These are phyloP conservation scores for Regulus satrapa DNA, from an alignment of 2,113 vertebrate species.

Conservation along the genomic window DNA sequence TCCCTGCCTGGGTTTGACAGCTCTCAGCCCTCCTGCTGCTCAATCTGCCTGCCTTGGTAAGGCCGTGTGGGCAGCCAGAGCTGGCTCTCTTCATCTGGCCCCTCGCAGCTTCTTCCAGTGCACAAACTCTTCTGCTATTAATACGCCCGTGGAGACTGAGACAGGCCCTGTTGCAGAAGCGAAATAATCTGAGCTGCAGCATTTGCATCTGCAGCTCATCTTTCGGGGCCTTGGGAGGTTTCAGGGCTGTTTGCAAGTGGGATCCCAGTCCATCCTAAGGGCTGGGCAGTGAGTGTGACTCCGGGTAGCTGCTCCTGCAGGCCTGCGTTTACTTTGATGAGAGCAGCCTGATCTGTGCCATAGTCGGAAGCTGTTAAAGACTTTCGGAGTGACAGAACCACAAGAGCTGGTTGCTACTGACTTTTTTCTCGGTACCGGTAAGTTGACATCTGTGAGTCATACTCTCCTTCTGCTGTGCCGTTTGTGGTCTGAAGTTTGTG, in stretches of 20 bases:
- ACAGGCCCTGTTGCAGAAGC: not conserved
- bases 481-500: conserved; percentile 74
- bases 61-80: not conserved
- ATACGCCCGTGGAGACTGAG: not conserved
- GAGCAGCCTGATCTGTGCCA: not conserved
- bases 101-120: not conserved
- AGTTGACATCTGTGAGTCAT: conserved; percentile 76
- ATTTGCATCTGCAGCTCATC: not conserved
- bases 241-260: not conserved
- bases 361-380: not conserved
- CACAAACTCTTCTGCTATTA: not conserved
- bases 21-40: not conserved
- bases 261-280: not conserved
- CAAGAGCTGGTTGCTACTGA: conserved; percentile 55
- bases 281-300: not conserved
- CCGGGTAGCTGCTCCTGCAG: not conserved
- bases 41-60: not conserved
- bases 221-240: rapidly evolving
- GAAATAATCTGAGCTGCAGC: not conserved
- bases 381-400: conserved; percentile 57
- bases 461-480: conserved; percentile 56
- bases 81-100: not conserved
- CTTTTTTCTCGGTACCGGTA: conserved; percentile 59
- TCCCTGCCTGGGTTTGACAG: not conserved
- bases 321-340: not conserved